Conservation (phyloP, 1,140 invertebrate species). For the Drosophila setifemur region DNA sequence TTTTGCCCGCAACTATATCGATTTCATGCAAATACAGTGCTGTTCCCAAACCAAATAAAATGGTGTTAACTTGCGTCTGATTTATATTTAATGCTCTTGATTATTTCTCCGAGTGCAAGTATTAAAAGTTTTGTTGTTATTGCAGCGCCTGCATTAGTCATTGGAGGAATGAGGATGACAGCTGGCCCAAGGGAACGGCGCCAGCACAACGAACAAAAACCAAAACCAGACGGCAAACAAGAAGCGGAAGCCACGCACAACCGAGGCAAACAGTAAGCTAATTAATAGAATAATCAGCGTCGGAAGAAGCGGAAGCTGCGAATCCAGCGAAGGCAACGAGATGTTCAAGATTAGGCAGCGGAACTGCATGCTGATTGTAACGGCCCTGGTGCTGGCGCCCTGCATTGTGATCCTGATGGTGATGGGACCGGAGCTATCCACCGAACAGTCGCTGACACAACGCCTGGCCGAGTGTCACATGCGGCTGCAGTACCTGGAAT, state of each 20-base stretch:
- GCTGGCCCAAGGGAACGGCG: constrained; percentile 32
- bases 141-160: constrained; percentile 52
- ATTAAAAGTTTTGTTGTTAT: constrained; percentile 4
- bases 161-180: constrained; percentile 34
- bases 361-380: constrained; percentile 83
- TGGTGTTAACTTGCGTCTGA: too few relatives aligned
- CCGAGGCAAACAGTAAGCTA: constrained; percentile 10
- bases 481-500: constrained; percentile 88
- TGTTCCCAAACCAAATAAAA: too few relatives aligned
- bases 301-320: neutral
- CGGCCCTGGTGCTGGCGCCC: constrained; percentile 83
- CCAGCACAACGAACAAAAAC: constrained; percentile 20
- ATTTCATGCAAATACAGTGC: too few relatives aligned
- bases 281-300: constrained; percentile 18
- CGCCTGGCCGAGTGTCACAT: constrained; percentile 88
- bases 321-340: neutral
- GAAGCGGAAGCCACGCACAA: constrained; percentile 15
- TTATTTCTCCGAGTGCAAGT: neutral
- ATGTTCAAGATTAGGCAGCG: constrained; percentile 82
- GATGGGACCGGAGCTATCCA: constrained; percentile 83
- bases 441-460: constrained; percentile 87
- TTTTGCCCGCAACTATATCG: too few relatives aligned
- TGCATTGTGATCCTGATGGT: constrained; percentile 84
- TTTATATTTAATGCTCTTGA: too few relatives aligned
- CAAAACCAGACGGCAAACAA: neutral